Percentiles rank a stretch among this genome's conserved stretches.
phyloP scores from a whole-genome alignment of 1,140 invertebrate genomes.

The Hylaeus anthracinus region DNA sequence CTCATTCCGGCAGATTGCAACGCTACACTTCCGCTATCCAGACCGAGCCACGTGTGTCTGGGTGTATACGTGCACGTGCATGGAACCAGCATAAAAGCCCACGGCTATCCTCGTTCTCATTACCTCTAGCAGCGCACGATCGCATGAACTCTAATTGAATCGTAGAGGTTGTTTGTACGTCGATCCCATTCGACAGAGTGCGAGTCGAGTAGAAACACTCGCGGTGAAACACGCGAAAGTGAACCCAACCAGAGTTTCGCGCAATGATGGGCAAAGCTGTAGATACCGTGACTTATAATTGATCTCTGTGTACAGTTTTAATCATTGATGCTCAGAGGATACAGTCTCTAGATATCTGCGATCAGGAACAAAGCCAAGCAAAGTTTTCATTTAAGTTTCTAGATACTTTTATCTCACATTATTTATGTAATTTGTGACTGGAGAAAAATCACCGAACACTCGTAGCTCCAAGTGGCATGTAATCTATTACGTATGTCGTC shows the following conservation, averaged over 20 bases:
- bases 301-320: too few species aligned
- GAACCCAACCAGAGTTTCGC: neutral
- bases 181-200: constrained; percentile 4
- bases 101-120: constrained; percentile 2
- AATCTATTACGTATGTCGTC: too few species aligned
- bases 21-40: constrained; percentile 1
- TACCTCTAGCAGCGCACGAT: neutral
- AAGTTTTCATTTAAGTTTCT: too few species aligned
- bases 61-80: neutral
- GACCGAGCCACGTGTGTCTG: neutral
- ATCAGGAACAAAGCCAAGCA: too few species aligned
- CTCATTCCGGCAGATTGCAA: neutral
- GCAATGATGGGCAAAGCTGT: neutral
- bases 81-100: neutral
- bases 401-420: too few species aligned
- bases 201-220: neutral
- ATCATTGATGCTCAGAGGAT: too few species aligned
- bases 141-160: constrained; percentile 32
- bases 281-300: neutral
- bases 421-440: too few species aligned
- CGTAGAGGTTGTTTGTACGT: constrained; percentile 17
- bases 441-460: too few species aligned
- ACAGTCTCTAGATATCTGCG: too few species aligned
- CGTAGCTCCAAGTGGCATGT: too few species aligned
- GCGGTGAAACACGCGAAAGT: neutral